Evolutionary conservation across 2,888 invertebrate species (phyloP).

Genomic region (Cancer borealis): DNA sequence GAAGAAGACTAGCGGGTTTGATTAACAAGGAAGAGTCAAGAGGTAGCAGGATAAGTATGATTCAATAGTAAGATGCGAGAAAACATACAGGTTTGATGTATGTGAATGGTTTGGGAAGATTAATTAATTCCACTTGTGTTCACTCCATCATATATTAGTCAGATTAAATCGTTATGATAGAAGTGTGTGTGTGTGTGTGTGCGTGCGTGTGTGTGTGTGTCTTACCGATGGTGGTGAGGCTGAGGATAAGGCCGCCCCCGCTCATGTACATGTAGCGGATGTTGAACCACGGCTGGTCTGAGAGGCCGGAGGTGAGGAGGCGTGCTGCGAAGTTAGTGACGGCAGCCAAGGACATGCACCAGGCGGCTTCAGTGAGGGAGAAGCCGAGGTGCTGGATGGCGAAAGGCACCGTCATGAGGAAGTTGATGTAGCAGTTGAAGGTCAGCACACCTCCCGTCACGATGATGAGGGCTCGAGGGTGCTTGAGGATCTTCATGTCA

Average conservation of each 20-base stretch:
- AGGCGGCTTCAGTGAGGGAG: constrained; percentile 62
- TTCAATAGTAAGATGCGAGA: too few species aligned
- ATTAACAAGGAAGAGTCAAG: too few species aligned
- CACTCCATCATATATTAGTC: too few species aligned
- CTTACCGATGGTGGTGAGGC: constrained; percentile 42
- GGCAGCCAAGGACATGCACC: constrained; percentile 61
- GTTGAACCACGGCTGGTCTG: constrained; percentile 70
- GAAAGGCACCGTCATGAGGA: constrained; percentile 84
- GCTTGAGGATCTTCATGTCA: constrained; percentile 85
- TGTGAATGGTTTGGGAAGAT: too few species aligned
- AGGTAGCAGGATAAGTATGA: too few species aligned
- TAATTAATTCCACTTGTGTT: too few species aligned
- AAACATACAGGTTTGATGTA: too few species aligned
- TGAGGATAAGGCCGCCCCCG: constrained; percentile 52
- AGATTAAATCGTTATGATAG: too few species aligned
- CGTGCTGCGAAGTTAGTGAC: constrained; percentile 65
- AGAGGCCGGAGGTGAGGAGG: constrained; percentile 53
- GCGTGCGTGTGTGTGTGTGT: neutral
- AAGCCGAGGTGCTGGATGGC: constrained; percentile 65
- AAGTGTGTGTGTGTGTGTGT: neutral
- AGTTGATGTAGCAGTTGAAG: constrained; percentile 86
- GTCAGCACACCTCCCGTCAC: constrained; percentile 86
- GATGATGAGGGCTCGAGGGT: constrained; percentile 85
- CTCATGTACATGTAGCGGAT: constrained; percentile 65
- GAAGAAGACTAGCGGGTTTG: too few species aligned